These are phyloP conservation scores for Anoplopoma fimbria DNA, from an alignment of 2,113 vertebrate species.

Conservation along the genomic window DNA sequence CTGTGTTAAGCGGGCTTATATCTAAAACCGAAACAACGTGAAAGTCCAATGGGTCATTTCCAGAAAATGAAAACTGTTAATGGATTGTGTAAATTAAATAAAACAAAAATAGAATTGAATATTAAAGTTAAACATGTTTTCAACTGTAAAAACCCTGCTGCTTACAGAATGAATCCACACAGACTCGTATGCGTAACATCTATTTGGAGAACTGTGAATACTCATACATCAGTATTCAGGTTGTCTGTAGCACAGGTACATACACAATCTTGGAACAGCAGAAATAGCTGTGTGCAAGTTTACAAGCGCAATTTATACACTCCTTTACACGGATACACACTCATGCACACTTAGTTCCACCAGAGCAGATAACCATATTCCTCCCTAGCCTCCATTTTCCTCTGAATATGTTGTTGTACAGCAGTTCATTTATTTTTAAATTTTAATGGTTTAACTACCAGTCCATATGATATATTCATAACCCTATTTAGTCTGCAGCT, in stretches of 20 bases:
- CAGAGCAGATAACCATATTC: constrained; percentile 30
- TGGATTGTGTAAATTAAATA: background rate
- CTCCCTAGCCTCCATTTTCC: constrained; percentile 21
- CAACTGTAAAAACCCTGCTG: background rate
- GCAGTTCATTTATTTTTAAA: constrained; percentile 71
- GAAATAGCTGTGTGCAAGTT: constrained; percentile 25
- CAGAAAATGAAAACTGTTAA: too few relatives aligned
- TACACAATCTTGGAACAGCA: constrained; percentile 22
- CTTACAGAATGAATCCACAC: background rate
- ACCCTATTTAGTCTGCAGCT: constrained; percentile 40
- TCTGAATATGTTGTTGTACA: constrained; percentile 37
- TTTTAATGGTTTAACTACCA: constrained; percentile 47
- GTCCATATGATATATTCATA: constrained; percentile 67
- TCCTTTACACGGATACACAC: constrained; percentile 42
- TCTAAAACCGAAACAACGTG: background rate
- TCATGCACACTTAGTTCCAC: constrained; percentile 42
- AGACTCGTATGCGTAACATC: background rate
- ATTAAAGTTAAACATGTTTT: background rate
- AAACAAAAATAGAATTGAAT: background rate
- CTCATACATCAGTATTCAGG: background rate
- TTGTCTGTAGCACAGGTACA: background rate
- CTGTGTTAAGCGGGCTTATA: background rate
- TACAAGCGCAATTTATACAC: constrained; percentile 20
- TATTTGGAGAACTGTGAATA: background rate
- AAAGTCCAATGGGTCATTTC: too few relatives aligned